Conservation (phyloP, 1,140 invertebrate genomes). For the Leptonema lineaticorne region DNA sequence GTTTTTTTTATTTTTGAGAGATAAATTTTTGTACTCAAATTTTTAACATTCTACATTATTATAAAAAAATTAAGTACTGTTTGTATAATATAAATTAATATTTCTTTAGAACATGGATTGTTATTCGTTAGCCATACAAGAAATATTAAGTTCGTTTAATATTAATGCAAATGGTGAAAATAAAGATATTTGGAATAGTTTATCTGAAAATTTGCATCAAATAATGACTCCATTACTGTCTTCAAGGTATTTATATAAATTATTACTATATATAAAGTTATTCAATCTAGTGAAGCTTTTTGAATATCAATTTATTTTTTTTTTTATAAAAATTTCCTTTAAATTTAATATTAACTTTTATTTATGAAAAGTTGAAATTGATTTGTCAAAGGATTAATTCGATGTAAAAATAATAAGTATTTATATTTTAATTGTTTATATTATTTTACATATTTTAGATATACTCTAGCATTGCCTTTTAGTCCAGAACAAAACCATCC, state of each 20-base stretch:
- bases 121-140: slow-evolving; percentile 75
- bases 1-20: background rate
- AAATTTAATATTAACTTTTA: too few relatives aligned
- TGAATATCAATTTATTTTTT: too few relatives aligned
- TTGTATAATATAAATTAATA: background rate
- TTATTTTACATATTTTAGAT: background rate
- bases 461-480: slow-evolving; percentile 45
- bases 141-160: slow-evolving; percentile 69
- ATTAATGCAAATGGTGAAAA: slow-evolving; percentile 64
- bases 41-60: too few relatives aligned
- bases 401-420: too few relatives aligned
- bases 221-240: slow-evolving; percentile 70
- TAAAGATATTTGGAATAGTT: slow-evolving; percentile 66
- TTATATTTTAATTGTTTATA: background rate
- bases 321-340: too few relatives aligned
- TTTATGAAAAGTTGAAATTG: too few relatives aligned
- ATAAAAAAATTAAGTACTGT: too few relatives aligned
- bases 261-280: background rate
- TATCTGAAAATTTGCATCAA: slow-evolving; percentile 66
- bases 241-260: slow-evolving; percentile 56
- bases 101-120: slow-evolving; percentile 64
- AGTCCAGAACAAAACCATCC: slow-evolving; percentile 56
- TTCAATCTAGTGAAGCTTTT: too few relatives aligned
- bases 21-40: background rate
- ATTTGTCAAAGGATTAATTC: too few relatives aligned